Evolutionary conservation across 2,888 invertebrate species (phyloP), one percentile per base, ranked within the genome.

Genomic region (Leptura quadrifasciata): DNA sequence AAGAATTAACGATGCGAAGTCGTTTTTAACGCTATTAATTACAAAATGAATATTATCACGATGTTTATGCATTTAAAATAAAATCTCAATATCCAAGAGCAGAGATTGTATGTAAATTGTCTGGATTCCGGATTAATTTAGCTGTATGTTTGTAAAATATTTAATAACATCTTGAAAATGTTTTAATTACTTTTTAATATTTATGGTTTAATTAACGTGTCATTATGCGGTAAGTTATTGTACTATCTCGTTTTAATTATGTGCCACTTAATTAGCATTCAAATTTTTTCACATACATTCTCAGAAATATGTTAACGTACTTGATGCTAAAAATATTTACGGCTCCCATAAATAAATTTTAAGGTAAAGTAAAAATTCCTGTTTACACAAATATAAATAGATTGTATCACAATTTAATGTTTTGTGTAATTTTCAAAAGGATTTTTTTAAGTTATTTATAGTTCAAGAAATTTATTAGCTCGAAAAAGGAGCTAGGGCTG

Each of bases 1-100:
- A 78, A 80, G 76, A 81, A 79, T 82, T 82, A 83, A 82, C 83
- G 81, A 83, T 83, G 83, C 83, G 83, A 77, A 81, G 79, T 80
- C 75, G 77, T 79, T 80, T 81, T 82, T 82, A 79, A 74, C 78
- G 79, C 80, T 81, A 82, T 80, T 83, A 80, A 81, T 82, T 82
- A 78, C 78, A 69, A 78, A 76, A 81, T 82, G 81, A 80, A 81
- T 82, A 82, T 81, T 81, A 81, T 82, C 83, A 75, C 78, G 72
- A 76, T 76, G 74, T 76, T 63, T 27, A 64, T 63, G 55, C 72
- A 72, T 72, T 63, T 63, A 67, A 73, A 65, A 64, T 54, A 73
- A 65, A 65, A 55, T 55, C 61, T 39, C 73, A 55, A 67, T 72
- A 72, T 63, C 20, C 18, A 47, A 75, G 35, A 55, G 70, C 63